Base-by-base conservation (phyloP, 2,888 invertebrate genomes). In the Ochropleura leucogaster region DNA sequence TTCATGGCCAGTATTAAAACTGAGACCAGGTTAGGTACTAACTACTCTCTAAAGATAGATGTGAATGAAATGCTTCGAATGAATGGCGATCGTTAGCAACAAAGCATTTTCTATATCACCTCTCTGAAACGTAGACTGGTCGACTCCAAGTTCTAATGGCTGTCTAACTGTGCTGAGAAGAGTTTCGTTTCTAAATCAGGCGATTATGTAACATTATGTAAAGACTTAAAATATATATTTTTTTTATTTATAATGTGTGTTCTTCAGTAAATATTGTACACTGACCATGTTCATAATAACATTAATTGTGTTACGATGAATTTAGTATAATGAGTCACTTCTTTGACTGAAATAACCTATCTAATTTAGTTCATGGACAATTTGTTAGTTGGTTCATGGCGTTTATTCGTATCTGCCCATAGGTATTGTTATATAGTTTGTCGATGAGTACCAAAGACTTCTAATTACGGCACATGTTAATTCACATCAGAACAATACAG, bases 121-220 rank as follows among this genome's bases (percentile, higher is more conserved):
- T 62, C 42, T 47, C 18, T n/a, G 8, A 12, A 14, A 42, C n/a
- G 10, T 1, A 20, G 3, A 53, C 12, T 47, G 14, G 16, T 44
- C 10, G 30, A 42, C 8, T 30, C 12, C 6, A 49, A 55, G 18
- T n/a, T 1, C 6, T 42, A 51, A 51, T 20, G 20, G 59, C 47
- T 46, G 10, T 46, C 18, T 46, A 9, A 16, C 42, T 42, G 20
- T 20, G 9, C n/a, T 44, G 18, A 46, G 47, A 53, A 73, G 68
- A 74, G 40, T 0, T 78, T 18, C 44, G 46, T 46, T 79, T 53
- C 18, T 14, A 51, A 20, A 16, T 70, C 12, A 49, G 30, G 30
- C 30, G 3, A 30, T 30, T 30, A 3, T 30, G 30, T 30, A 30
- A 30, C 30, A 30, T 30, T 30, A 30, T 30, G 30, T 30, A 30